Base-by-base conservation (phyloP, 2,888 invertebrate genomes). In the Hyposoter didymator region DNA sequence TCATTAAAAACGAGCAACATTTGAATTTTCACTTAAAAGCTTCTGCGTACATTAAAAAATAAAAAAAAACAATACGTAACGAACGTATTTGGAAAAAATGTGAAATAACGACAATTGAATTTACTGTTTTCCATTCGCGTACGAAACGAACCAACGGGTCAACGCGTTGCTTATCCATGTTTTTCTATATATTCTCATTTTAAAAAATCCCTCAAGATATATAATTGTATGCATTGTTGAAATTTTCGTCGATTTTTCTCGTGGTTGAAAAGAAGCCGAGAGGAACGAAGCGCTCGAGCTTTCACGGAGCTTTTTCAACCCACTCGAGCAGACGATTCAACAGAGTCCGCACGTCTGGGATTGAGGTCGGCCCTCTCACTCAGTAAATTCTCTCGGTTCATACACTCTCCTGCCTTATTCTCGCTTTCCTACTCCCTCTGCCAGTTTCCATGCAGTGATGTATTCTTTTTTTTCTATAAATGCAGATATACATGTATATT, bases 311-410 rank as follows among this genome's bases (percentile, higher is more conserved):
- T 84, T 78, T 67, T 78, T 69, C 78, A 66, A 78, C 78, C 74
- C 73, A 70, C 84, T 82, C 78, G 82, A 82, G 74, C 62, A 55
- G 72, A 52, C 82, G 82, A 84, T 84, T 84, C 82, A 82, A 84
- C 78, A 52, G 35, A 66, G 78, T 79, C 72, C 49, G 76, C 73
- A 66, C 74, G 82, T 83, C 64, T 64, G 86, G 90, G 89, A 91
- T 91, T 90, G 89, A 90, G 91, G 90, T 91, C 89, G 89, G 86
- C 87, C 83, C 87, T 88, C 87, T 86, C 55, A 19, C 67, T 67
- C 47, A 70, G 78, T 79, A 66, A 67, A 76, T 76, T 67, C 64
- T 59, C 67, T 45, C 62, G 52, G 87, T 85, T 78, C 28, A 59
- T 59, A 59, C 55, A 59, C 55, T 84, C 74, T 84, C 84, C 70